Evolutionary conservation across 2,797 vertebrate species (phyloP).

Genomic region (Anas capensis): DNA sequence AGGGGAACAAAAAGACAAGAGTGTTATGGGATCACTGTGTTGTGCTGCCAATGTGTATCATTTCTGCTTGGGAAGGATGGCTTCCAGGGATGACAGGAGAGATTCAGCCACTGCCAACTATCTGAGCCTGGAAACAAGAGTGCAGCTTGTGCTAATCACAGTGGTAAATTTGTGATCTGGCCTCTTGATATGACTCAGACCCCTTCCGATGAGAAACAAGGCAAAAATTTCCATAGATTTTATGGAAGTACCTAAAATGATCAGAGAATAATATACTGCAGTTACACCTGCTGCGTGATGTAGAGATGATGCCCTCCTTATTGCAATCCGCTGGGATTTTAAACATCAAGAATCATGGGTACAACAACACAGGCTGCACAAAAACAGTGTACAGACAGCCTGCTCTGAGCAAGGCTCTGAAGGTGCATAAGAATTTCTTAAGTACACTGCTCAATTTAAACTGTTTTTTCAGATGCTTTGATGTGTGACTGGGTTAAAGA

Average conservation of each 20-base stretch:
- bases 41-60: not conserved
- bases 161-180: not conserved
- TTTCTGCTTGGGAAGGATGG: conserved; percentile 17
- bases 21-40: not conserved
- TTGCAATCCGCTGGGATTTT: not conserved
- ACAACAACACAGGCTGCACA: not conserved
- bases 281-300: not conserved
- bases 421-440: not conserved
- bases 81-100: conserved; percentile 51
- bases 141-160: not conserved
- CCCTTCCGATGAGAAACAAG: not conserved
- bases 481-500: not conserved
- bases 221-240: not conserved
- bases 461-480: not conserved
- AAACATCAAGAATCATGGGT: not conserved
- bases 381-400: not conserved
- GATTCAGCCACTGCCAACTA: conserved; percentile 6
- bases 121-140: conserved; percentile 29
- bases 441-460: not conserved
- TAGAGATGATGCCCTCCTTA: not conserved
- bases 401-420: not conserved
- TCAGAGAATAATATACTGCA: not conserved
- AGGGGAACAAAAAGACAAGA: not conserved
- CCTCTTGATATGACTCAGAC: not conserved
- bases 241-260: not conserved